Base-by-base conservation (phyloP, 2,797 vertebrate genomes). In the Selene dorsalis region DNA sequence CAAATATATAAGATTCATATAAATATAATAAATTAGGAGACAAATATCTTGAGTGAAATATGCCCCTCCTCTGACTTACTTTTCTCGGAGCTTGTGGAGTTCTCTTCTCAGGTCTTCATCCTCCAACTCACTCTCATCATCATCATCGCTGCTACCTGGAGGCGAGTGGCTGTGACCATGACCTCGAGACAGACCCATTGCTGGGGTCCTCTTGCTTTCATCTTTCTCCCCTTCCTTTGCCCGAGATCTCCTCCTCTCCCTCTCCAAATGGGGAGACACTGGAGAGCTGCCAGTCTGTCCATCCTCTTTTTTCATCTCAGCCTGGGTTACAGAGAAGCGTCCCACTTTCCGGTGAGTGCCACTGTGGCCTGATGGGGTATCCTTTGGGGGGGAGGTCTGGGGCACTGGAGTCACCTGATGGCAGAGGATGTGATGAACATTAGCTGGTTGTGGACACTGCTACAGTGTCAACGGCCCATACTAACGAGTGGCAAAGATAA, bases 81-180 rank as follows among this genome's bases (percentile, higher is more conserved):
- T 98, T 87, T 98, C 96, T 91, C 96, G 93, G 64, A 98, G 94
- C 83, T 86, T 95, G 73, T 97, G 96, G 53, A 98, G 94, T 70
- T 97, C 97, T 77, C 80, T 93, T 87, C 94, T 96, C 69, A 98
- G 92, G 69, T 96, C 96, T 76, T 97, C 96, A 68, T 98, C 96
- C 84, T 97, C 97, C 68, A 97, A 88, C 83, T 97, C 97, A 3
- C 96, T 96, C 73, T 96, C 96, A 68, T 96, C 93, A 18, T 96
- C 95, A 35, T 91, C 90, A 58, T 97, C 96, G 8, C 96, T 97
- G 92, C 96, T 98, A 91, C 95, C 96, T 24, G 95, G 90, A 5
- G 96, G 96, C 6, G 96, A 96, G 67, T 96, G 95, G 0, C 94
- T 95, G 66, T 96, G 96, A 35, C 94, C 96, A 59, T 96, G 95